phyloP scores from a whole-genome alignment of 2,113 vertebrate species.

The Serilophus lunatus region DNA sequence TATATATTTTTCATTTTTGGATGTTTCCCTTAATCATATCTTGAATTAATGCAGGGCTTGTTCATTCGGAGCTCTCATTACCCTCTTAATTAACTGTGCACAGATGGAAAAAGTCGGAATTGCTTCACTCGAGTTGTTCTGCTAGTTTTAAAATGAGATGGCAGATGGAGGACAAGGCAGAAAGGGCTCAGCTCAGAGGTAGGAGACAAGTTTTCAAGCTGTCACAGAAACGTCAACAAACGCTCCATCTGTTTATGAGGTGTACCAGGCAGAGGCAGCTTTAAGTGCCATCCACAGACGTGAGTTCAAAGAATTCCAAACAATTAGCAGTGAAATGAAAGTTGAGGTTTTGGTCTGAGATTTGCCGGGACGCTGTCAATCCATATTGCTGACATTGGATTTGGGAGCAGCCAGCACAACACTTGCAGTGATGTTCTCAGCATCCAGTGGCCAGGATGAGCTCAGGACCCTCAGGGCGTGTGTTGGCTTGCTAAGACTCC shows the following conservation, averaged over 20 bases:
- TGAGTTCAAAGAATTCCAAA: constrained; percentile 61
- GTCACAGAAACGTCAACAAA: constrained; percentile 81
- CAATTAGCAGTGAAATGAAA: constrained; percentile 33
- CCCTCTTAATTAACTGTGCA: constrained; percentile 86
- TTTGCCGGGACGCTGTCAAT: background rate
- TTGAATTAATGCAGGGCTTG: constrained; percentile 82
- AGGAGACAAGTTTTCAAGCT: constrained; percentile 83
- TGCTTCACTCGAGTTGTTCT: constrained; percentile 82
- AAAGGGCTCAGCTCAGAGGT: constrained; percentile 76
- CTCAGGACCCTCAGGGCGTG: background rate
- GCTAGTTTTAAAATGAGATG: constrained; percentile 81
- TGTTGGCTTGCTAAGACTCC: background rate
- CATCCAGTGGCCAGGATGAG: accelerated
- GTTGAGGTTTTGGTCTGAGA: background rate
- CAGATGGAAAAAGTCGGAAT: constrained; percentile 85
- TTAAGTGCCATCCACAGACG: constrained; percentile 35
- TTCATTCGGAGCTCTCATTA: constrained; percentile 82
- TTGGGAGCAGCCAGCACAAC: accelerated
- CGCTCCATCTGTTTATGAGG: constrained; percentile 77
- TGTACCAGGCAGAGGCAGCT: constrained; percentile 58
- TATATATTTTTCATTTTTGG: constrained; percentile 56
- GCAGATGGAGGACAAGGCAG: constrained; percentile 80
- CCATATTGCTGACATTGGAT: background rate
- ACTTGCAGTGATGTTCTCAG: background rate
- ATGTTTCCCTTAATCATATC: constrained; percentile 81